Conservation (phyloP, 2,113 vertebrate genomes). For the Collichthys lucidus region DNA sequence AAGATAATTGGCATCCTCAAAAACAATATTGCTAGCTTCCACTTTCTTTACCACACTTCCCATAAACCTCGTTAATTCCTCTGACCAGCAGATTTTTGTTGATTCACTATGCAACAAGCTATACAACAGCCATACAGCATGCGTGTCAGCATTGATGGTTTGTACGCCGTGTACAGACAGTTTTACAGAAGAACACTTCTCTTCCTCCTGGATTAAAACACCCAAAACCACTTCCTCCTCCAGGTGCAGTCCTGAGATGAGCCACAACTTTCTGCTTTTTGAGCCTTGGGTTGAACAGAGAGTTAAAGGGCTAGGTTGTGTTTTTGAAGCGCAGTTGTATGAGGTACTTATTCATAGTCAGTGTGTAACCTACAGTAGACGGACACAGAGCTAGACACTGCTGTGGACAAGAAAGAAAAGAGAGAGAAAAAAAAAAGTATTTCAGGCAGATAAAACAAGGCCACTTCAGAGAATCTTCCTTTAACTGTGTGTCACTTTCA, state of each 20-base stretch:
- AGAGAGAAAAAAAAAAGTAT: too few relatives aligned
- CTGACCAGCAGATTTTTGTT: neutral
- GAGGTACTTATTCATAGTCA: too few relatives aligned
- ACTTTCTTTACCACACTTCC: conserved; percentile 29
- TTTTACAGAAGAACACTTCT: neutral
- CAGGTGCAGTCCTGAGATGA: neutral
- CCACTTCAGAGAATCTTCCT: too few relatives aligned
- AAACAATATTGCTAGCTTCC: conserved; percentile 4
- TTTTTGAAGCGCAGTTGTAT: too few relatives aligned
- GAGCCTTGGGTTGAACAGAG: neutral
- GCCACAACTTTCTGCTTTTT: neutral
- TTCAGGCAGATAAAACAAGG: too few relatives aligned
- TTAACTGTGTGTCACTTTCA: too few relatives aligned
- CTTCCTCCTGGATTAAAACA: conserved; percentile 32
- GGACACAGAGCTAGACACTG: too few relatives aligned
- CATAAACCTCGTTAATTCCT: neutral
- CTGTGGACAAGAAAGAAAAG: too few relatives aligned
- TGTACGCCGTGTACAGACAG: neutral
- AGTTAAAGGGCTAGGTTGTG: neutral
- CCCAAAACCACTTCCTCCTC: conserved; percentile 8
- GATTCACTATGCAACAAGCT: neutral
- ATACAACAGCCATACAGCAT: neutral
- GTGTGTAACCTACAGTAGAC: too few relatives aligned
- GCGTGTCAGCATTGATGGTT: neutral
- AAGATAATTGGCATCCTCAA: neutral